phyloP scores from a whole-genome alignment of 1,140 invertebrate genomes.

The Sitophilus oryzae region DNA sequence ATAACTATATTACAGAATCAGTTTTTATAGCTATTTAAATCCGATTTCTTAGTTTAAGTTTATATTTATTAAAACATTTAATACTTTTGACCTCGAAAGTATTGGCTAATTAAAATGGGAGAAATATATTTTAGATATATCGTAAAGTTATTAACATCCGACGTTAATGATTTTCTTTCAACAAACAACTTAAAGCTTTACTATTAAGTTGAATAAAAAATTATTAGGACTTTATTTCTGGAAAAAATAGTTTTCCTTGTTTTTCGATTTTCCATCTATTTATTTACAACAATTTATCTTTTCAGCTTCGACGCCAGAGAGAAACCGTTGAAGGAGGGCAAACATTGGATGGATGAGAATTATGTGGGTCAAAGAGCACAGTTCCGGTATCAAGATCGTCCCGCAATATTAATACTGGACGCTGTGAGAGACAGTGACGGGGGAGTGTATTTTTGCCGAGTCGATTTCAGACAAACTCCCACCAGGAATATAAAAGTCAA shows the following conservation, averaged over 20 bases:
- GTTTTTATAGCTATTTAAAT: no score
- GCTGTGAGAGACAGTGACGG: slow-evolving; percentile 66
- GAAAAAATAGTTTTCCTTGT: neutral
- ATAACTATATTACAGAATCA: no score
- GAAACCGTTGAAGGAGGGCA: slow-evolving; percentile 54
- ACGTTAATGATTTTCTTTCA: neutral
- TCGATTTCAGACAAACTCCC: slow-evolving; percentile 83
- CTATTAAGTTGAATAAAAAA: neutral
- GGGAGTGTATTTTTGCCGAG: slow-evolving; percentile 78
- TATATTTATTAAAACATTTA: no score
- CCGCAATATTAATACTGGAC: slow-evolving; percentile 61
- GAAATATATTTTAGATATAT: no score
- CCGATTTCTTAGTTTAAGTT: no score
- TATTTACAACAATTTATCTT: neutral
- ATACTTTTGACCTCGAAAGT: no score
- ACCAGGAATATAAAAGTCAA: slow-evolving; percentile 83
- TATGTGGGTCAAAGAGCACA: slow-evolving; percentile 54
- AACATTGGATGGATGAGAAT: slow-evolving; percentile 62
- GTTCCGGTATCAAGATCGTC: slow-evolving; percentile 54
- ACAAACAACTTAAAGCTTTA: no score
- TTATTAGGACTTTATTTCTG: neutral
- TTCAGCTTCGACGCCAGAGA: slow-evolving; percentile 63
- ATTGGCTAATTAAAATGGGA: no score
- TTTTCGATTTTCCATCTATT: neutral
- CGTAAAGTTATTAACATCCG: neutral